These are phyloP conservation scores for Myiozetetes cayanensis DNA, from an alignment of 2,113 vertebrate species.

Conservation along the genomic window DNA sequence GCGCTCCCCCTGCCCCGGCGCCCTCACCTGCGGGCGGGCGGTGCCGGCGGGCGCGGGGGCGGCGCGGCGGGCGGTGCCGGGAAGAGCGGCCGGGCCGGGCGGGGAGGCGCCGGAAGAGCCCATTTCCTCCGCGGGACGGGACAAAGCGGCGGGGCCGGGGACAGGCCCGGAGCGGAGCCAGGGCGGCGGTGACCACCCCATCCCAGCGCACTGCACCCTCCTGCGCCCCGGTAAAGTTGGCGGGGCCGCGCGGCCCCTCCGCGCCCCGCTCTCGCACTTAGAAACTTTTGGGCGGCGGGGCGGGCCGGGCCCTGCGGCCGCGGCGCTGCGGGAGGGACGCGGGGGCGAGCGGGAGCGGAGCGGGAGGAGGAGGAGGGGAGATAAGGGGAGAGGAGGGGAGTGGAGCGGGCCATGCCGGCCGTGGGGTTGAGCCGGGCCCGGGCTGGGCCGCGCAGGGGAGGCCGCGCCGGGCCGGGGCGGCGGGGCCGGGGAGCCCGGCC, in stretches of 20 bases:
- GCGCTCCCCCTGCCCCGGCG: not conserved
- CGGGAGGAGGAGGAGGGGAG: no score
- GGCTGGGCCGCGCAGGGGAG: not conserved
- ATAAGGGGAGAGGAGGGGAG: not conserved
- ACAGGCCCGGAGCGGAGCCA: not conserved
- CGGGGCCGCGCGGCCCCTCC: not conserved
- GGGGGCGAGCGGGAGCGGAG: not conserved
- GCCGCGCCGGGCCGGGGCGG: not conserved
- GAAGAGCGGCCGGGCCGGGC: not conserved
- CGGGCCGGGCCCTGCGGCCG: not conserved
- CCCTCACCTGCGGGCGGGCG: slow-evolving; percentile 1
- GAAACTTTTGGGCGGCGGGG: not conserved
- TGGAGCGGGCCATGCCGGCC: not conserved
- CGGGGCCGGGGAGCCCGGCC: not conserved
- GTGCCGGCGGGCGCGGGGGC: not conserved
- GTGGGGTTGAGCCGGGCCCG: not conserved
- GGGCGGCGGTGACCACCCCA: not conserved
- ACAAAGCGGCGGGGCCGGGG: not conserved
- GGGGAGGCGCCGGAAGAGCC: slow-evolving; percentile 20
- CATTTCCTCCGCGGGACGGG: not conserved
- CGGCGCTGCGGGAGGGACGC: not conserved
- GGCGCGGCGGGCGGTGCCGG: slow-evolving; percentile 31
- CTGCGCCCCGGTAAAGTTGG: not conserved
- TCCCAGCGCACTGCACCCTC: not conserved
- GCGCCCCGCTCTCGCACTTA: not conserved